Evolutionary conservation across 2,888 invertebrate species (phyloP).

Genomic region (Callimorpha dominula): DNA sequence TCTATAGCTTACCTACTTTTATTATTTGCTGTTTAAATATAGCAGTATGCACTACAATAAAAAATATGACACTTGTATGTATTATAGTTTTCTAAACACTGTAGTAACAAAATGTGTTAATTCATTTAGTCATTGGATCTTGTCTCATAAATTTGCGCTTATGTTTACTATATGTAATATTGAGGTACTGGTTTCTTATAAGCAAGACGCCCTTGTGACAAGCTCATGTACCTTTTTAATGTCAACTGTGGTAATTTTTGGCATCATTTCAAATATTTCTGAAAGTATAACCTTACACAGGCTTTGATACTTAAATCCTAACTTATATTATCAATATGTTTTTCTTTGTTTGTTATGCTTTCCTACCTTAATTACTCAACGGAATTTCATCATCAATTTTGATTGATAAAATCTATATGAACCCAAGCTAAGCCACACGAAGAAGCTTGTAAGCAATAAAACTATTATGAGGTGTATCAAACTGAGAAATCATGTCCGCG

Average conservation of each 20-base stretch:
- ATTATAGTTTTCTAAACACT: neutral
- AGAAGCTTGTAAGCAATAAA: neutral
- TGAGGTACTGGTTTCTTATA: neutral
- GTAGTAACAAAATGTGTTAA: neutral
- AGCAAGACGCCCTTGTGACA: neutral
- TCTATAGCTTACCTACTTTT: neutral
- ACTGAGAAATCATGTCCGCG: neutral
- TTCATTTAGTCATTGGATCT: neutral
- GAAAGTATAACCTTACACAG: neutral
- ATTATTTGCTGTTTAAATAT: neutral
- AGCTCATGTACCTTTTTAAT: neutral
- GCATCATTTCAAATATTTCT: neutral
- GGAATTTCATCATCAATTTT: neutral
- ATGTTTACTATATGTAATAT: neutral
- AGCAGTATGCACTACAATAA: neutral
- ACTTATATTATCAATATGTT: neutral
- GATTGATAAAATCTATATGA: neutral
- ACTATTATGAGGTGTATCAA: constrained; percentile 3
- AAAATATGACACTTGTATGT: neutral
- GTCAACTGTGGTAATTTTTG: neutral
- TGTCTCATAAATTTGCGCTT: constrained; percentile 1
- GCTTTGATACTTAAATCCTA: neutral
- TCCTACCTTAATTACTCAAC: neutral
- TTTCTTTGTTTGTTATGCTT: neutral
- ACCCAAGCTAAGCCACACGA: neutral